Evolutionary conservation across 2,113 vertebrate species (phyloP), one percentile per base, ranked within the genome.

Genomic region (Seriola aureovittata): DNA sequence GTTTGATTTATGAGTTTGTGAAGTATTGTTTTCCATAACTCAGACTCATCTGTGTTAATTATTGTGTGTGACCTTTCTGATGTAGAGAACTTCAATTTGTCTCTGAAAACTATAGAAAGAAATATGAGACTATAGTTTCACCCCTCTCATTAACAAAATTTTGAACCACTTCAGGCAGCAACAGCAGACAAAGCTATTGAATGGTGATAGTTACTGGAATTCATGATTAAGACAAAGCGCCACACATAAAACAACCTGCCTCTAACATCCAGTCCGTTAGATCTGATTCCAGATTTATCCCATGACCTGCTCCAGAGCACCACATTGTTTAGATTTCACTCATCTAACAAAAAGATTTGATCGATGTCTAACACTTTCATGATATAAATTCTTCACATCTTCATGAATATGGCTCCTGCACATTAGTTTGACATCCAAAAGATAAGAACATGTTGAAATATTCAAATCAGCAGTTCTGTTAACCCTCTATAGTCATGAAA

Each of bases 1-100:
- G 16, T 70, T 7, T 44, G 57, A 82, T 69, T 70, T 42, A 70
- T 46, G 21, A 46, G 58, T 48, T 71, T 75, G 23, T 44, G 57
- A 29, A 36, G 52, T 19, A 16, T 54, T 63, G 9, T 75, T 75
- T 57, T 70, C 13, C 32, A 25, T 69, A 48, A 29, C 19, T n/a
- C 36, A n/a, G n/a, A 59, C 32, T 54, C 3, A 19, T 44, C 25
- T 21, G 11, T 29, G 40, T 59, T 67, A 58, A 67, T 46, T 40
- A 59, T 6, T 8, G 23, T 16, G 6, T 48, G n/a, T 11, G 50
- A 32, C 13, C 14, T 67, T 67, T 58, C 40, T 16, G 40, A 23
- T 46, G 36, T 5, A 29, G 21, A 36, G 4, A 75, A 69, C 0
- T 10, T 9, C 8, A 71, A 25, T 14, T 71, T 65, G 42, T 58